Base-by-base conservation (phyloP, 2,113 vertebrate genomes). In the Zeus faber region DNA sequence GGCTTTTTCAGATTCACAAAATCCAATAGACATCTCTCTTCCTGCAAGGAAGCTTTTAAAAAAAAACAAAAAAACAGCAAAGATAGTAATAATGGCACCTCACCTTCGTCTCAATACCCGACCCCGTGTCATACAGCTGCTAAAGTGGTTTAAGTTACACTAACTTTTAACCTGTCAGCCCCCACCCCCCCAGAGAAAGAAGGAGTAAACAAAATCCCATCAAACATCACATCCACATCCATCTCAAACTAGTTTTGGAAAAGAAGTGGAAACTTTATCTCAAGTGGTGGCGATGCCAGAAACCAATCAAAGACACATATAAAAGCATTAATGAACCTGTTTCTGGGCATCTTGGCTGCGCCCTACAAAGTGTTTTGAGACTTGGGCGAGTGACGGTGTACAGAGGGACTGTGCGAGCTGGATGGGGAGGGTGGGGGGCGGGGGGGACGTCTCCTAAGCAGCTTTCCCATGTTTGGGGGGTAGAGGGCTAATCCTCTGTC, bases 401-500 rank as follows among this genome's bases (percentile, higher is more conserved):
- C 65, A 67, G 67, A 72, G 72, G 72, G 70, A 79, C 70, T 75
- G 68, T 79, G 74, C n/a, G n/a, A n/a, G n/a, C n/a, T n/a, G 14
- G 54, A 37, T 13, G n/a, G 27, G 55, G 39, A 58, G 72, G 71
- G 80, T 58, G 72, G 76, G 76, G 77, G 77, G 77, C 80, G 78
- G 74, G 82, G 79, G 76, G 85, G 74, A 68, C 10, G 70, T 82
- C 69, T 65, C 65, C 77, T 87, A 89, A 89, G 84, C 87, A 82
- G 87, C 87, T 87, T 89, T 89, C 80, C 80, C 77, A 85, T 87
- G 82, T 87, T 89, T 82, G 72, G 85, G 86, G 84, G 83, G 81
- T 84, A 85, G 76, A 85, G 72, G 77, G 78, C 84, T 89, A 88
- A 90, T 97, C 77, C 93, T 94, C 84, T 89, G 84, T 88, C 87